Percentiles rank a stretch among this genome's conserved stretches.
Conservation (phyloP, 2,888 invertebrate species). For the Keiferia lycopersicella region DNA sequence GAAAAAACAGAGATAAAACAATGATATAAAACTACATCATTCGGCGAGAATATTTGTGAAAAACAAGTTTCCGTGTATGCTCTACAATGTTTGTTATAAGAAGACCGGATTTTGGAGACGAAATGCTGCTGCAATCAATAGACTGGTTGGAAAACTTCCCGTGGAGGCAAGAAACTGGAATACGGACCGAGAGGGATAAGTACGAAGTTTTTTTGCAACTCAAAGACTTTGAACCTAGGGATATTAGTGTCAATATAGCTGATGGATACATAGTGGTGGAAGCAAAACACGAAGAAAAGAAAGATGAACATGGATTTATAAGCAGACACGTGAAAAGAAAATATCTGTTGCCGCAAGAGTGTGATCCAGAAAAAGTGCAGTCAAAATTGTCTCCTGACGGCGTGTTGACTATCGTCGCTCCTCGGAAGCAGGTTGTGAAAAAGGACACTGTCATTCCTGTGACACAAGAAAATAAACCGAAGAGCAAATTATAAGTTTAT, state of each 20-base stretch:
- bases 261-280: constrained; percentile 58
- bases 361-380: constrained; percentile 49
- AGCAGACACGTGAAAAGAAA: constrained; percentile 59
- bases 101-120: constrained; percentile 52
- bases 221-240: constrained; percentile 58
- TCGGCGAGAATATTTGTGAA: neutral
- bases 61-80: neutral
- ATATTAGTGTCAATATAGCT: constrained; percentile 53
- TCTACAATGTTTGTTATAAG: constrained; percentile 18
- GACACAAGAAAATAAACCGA: constrained; percentile 46
- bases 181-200: constrained; percentile 49
- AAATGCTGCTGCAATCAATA: constrained; percentile 59
- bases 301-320: constrained; percentile 59
- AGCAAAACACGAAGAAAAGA: constrained; percentile 62
- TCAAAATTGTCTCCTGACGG: constrained; percentile 59
- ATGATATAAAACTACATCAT: neutral
- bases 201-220: constrained; percentile 58
- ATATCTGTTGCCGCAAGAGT: constrained; percentile 56
- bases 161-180: constrained; percentile 56
- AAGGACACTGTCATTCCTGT: constrained; percentile 62
- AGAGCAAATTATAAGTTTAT: constrained; percentile 51
- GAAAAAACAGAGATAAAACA: neutral
- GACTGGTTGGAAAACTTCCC: constrained; percentile 68
- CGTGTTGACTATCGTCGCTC: constrained; percentile 51
- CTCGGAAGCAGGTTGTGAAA: constrained; percentile 44